These are phyloP conservation scores for Salvelinus sp. DNA, from an alignment of 2,113 vertebrate species.

Conservation along the genomic window DNA sequence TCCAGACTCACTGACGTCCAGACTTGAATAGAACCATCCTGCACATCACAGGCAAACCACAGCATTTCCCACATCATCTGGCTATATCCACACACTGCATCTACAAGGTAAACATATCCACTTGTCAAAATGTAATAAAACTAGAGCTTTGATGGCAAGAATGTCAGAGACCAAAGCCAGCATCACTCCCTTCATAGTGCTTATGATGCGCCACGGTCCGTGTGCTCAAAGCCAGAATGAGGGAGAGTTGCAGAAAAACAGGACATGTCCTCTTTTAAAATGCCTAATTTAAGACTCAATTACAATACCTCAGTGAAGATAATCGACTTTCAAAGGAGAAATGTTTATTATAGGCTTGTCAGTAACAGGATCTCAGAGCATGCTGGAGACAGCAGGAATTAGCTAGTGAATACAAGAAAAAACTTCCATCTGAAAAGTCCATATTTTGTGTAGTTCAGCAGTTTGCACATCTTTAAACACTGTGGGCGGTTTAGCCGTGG, in stretches of 20 bases:
- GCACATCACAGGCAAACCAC: too few relatives aligned
- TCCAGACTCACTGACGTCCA: too few relatives aligned
- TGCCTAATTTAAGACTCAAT: conserved; percentile 32
- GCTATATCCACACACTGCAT: too few relatives aligned
- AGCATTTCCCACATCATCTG: too few relatives aligned
- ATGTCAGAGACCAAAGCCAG: background rate
- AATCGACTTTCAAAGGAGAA: conserved; percentile 15
- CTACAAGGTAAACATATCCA: too few relatives aligned
- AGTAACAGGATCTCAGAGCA: background rate
- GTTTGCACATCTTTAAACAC: too few relatives aligned
- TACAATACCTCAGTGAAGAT: conserved; percentile 20
- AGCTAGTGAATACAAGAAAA: background rate
- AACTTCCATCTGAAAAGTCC: too few relatives aligned
- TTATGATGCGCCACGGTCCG: background rate
- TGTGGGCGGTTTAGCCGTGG: too few relatives aligned
- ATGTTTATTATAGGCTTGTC: conserved; percentile 3
- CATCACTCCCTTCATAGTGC: background rate
- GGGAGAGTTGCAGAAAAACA: conserved; percentile 38
- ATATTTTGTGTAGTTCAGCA: too few relatives aligned
- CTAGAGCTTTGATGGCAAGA: background rate
- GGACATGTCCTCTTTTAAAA: conserved; percentile 51
- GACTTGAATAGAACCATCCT: too few relatives aligned
- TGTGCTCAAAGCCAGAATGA: conserved; percentile 26
- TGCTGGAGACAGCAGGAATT: background rate
- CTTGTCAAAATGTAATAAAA: too few relatives aligned